phyloP scores from a whole-genome alignment of 2,113 vertebrate species.

The Hiodon alosoides region DNA sequence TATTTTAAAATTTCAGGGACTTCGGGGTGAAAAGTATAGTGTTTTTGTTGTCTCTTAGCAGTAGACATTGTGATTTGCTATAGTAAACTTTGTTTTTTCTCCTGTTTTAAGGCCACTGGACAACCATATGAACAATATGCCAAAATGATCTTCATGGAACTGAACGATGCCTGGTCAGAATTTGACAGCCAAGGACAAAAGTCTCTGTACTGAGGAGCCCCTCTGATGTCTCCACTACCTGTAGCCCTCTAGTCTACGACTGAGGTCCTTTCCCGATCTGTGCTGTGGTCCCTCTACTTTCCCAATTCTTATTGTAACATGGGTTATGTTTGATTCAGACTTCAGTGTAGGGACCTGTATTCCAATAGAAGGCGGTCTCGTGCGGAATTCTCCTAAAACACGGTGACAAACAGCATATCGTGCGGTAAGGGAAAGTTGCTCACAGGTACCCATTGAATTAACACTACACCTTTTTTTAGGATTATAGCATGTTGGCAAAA shows the following conservation, averaged over 20 bases:
- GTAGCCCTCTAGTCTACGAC: neutral
- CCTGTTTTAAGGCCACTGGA: slow-evolving; percentile 77
- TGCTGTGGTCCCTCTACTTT: slow-evolving; percentile 50
- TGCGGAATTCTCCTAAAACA: too few relatives aligned
- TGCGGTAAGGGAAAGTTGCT: too few relatives aligned
- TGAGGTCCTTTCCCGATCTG: slow-evolving; percentile 32
- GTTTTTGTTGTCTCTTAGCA: neutral
- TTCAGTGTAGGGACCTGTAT: slow-evolving; percentile 47
- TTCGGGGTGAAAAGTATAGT: too few relatives aligned
- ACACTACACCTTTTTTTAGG: neutral
- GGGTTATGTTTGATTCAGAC: slow-evolving; percentile 47
- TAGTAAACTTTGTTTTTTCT: slow-evolving; percentile 1
- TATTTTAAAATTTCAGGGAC: too few relatives aligned
- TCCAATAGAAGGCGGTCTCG: neutral
- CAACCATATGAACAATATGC: slow-evolving; percentile 98
- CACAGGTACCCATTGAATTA: neutral
- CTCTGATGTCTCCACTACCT: neutral
- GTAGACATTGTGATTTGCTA: neutral
- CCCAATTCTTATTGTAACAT: slow-evolving; percentile 43
- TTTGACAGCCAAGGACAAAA: slow-evolving; percentile 99
- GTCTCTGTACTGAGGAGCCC: slow-evolving; percentile 76
- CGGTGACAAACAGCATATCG: too few relatives aligned
- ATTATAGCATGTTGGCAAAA: too few relatives aligned
- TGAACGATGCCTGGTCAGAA: slow-evolving; percentile 99
- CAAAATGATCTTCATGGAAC: slow-evolving; percentile 99